phyloP scores from a whole-genome alignment of 2,797 vertebrate genomes.

The Neoniphon sammara region DNA sequence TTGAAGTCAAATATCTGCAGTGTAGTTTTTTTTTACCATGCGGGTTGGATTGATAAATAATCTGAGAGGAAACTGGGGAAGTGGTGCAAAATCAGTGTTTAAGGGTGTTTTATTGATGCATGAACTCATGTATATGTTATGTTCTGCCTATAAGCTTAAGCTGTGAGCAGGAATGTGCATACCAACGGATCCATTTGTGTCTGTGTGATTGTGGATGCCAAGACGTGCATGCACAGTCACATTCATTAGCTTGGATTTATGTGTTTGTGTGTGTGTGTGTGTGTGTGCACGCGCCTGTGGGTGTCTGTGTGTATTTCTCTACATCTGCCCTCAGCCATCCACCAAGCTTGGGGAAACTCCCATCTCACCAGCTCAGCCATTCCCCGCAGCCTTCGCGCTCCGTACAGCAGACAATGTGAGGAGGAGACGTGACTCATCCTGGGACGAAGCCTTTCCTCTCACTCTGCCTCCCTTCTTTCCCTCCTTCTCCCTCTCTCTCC shows the following conservation, averaged over 20 bases:
- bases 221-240: neutral
- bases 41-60: neutral
- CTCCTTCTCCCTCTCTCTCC: constrained; percentile 5
- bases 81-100: neutral
- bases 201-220: neutral
- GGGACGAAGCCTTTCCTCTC: constrained; percentile 55
- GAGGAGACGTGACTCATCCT: constrained; percentile 70
- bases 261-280: constrained; percentile 4
- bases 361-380: constrained; percentile 56
- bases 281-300: neutral
- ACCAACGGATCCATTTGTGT: neutral
- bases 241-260: constrained; percentile 26
- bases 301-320: constrained; percentile 49
- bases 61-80: neutral
- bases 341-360: constrained; percentile 60
- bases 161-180: neutral
- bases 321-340: constrained; percentile 39
- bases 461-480: constrained; percentile 44
- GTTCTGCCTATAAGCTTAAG: neutral
- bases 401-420: constrained; percentile 46
- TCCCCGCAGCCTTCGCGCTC: constrained; percentile 50
- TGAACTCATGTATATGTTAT: neutral
- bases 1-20: constrained; percentile 7
- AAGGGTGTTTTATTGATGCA: constrained; percentile 6
- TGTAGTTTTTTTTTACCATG: neutral